Base-by-base conservation (phyloP, 2,888 invertebrate genomes). In the Meiosimyza platycephala region DNA sequence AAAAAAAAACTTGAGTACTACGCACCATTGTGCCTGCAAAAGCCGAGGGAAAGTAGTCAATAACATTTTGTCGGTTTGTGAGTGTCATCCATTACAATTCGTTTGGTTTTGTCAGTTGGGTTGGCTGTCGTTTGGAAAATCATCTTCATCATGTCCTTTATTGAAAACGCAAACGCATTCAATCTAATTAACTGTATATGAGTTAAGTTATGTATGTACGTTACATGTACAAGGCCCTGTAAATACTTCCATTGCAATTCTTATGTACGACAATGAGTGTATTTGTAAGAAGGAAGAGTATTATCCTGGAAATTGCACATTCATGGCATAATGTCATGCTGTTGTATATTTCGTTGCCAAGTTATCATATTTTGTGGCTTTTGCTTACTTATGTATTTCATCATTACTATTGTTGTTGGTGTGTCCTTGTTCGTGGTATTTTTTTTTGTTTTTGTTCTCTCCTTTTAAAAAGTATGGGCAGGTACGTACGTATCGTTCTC, bases 1-100 rank as follows among this genome's bases (percentile, higher is more conserved):
- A n/a, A 55, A 18, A 22, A 55, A 55, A 18, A 22, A 22, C 28
- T 28, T 28, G 28, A 28, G 28, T 28, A 28, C 9, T 15, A 13
- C 22, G 16, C 22, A n/a, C 55, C 16, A 55, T 11, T 11, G 9
- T 22, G 22, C 55, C 18, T 16, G 11, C 11, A 55, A 11, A 55
- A n/a, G 54, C 1, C 54, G 63, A 63, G 63, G 63, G 63, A 47
- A 62, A 63, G 47, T 18, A 63, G 63, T 48, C 63, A 63, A 75
- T 76, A 77, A 74, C 74, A 78, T 74, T 77, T 40, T 40, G 74
- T 77, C 71, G 76, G 76, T 76, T 77, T 77, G n/a, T 74, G 68
- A 78, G 76, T 79, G 79, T 77, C 79, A 79, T 77, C 75, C 71
- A 73, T 71, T 67, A 71, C 64, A 47, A 57, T 72, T 68, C 40